Base-by-base conservation (phyloP, 2,888 invertebrate species). In the Flabesymbios commensalis region DNA sequence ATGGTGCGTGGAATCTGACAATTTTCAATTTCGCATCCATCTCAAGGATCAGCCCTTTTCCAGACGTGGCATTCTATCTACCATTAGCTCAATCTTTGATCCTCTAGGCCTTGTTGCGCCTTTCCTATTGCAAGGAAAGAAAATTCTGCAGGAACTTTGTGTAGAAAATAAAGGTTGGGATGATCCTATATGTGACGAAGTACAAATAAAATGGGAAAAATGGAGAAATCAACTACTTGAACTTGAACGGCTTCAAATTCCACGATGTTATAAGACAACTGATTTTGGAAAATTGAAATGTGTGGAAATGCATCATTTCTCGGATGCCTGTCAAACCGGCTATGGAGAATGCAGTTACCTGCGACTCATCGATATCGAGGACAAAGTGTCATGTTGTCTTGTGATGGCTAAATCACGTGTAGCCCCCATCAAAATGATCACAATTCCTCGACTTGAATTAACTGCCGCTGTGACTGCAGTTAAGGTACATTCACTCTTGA, bases 31-130 rank as follows among this genome's bases (percentile, higher is more conserved):
- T 49, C 31, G 51, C 24, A 64, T 73, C 10, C 45, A 29, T 0
- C 36, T 71, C n/a, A 48, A 43, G 4, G 69, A 68, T 36, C 45
- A 57, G 17, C 69, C 71, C 2, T 17, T 64, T 1, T 64, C 67
- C 3, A 63, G 70, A 32, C 43, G 71, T 33, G 69, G 69, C 2
- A 53, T 74, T 2, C 41, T 72, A 2, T 68, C 71, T 2, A 64
- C 67, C 7, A 57, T 72, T 4, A 48, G 57, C 32, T 65, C 63
- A 1, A 45, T 72, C 3, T 70, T 68, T 53, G 72, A 72, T 55
- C 70, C 72, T 0, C 58, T 72, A 31, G 71, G 68, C 3, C 48
- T 73, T 28, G 59, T 74, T 26, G 48, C 72, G 0, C 72, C 69
- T 26, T 57, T 70, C 26, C 14, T 66, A 17, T 48, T 70, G 10